Conservation (phyloP, 2,888 invertebrate genomes). For the Drosophila recens region DNA sequence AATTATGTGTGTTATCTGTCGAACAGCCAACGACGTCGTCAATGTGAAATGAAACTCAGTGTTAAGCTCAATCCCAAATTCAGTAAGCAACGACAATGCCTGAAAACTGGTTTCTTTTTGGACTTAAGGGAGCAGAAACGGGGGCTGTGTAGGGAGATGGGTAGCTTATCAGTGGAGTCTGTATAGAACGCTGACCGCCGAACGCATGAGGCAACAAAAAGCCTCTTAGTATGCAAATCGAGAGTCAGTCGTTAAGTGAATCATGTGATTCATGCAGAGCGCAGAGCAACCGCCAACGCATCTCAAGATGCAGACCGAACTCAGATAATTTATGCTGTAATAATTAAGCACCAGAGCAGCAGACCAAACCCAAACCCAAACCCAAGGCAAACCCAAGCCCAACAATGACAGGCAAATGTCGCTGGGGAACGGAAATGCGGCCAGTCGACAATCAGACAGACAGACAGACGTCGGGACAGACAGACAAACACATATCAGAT, state of each 20-base stretch:
- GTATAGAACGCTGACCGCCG: constrained; percentile 1
- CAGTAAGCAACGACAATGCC: constrained; percentile 37
- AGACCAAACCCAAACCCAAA: constrained; percentile 33
- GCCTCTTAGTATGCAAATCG: constrained; percentile 78
- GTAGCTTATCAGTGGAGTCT: constrained; percentile 47
- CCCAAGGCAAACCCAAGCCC: constrained; percentile 35
- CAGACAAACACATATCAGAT: constrained; percentile 16
- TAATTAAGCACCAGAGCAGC: constrained; percentile 68
- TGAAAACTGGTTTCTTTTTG: constrained; percentile 40
- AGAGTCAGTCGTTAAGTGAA: constrained; percentile 63
- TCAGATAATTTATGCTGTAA: constrained; percentile 79
- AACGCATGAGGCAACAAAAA: constrained; percentile 47
- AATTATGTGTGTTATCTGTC: constrained; percentile 58
- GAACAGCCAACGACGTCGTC: constrained; percentile 26
- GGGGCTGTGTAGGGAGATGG: not conserved
- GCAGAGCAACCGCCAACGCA: constrained; percentile 37
- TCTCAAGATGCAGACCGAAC: constrained; percentile 60
- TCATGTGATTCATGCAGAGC: constrained; percentile 58
- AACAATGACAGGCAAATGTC: constrained; percentile 65
- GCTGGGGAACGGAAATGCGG: constrained; percentile 58
- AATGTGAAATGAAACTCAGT: constrained; percentile 35
- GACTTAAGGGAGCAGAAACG: not conserved
- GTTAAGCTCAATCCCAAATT: constrained; percentile 32
- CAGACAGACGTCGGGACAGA: constrained; percentile 14
- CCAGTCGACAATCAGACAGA: constrained; percentile 26